These are phyloP conservation scores for Pinna nobilis DNA, from an alignment of 1,140 invertebrate species.

Conservation along the genomic window DNA sequence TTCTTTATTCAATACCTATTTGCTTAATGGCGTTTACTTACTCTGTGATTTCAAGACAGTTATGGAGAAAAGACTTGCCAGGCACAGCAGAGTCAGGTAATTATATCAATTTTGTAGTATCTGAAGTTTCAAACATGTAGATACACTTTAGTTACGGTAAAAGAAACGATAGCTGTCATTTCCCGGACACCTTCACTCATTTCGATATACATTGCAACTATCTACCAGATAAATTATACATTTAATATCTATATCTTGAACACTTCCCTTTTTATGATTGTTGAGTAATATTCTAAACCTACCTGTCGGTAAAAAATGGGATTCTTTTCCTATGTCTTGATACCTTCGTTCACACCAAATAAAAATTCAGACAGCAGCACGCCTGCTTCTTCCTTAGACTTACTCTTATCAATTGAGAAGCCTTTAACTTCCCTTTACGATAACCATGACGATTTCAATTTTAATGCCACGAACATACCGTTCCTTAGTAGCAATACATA, in stretches of 20 bases:
- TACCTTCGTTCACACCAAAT: no score
- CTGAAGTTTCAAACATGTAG: background rate
- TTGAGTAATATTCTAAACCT: no score
- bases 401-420: no score
- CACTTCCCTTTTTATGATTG: background rate
- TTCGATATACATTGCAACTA: background rate
- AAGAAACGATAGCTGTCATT: background rate
- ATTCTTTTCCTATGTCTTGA: no score
- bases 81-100: conserved; percentile 72
- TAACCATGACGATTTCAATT: no score
- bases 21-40: conserved; percentile 90
- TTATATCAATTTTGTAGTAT: background rate
- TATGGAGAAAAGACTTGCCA: conserved; percentile 87
- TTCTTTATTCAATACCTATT: conserved; percentile 86
- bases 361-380: no score
- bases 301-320: no score
- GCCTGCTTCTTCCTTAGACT: no score
- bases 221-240: background rate
- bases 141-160: background rate
- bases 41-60: conserved; percentile 86
- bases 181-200: background rate
- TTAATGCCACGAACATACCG: no score
- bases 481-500: no score
- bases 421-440: no score
- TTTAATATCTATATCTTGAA: background rate